These are phyloP conservation scores for Lordiphosa clarofinis DNA, from an alignment of 1,140 invertebrate genomes.

Conservation along the genomic window DNA sequence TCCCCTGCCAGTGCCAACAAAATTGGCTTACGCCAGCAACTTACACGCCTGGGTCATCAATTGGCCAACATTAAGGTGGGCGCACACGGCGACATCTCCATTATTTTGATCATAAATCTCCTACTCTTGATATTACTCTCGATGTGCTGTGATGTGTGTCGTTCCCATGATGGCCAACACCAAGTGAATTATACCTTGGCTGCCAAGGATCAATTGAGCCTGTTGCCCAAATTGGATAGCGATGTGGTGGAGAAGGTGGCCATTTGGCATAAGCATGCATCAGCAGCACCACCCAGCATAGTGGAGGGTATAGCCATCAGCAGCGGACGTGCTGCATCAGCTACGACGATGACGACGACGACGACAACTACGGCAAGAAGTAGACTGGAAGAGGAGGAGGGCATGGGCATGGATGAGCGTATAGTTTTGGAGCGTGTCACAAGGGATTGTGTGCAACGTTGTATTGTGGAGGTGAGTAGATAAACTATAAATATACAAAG, in stretches of 20 bases:
- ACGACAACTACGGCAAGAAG: not conserved
- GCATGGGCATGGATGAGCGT: constrained; percentile 38
- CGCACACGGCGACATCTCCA: constrained; percentile 45
- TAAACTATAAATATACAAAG: too few species aligned
- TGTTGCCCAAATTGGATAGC: constrained; percentile 55
- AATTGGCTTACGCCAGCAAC: constrained; percentile 34
- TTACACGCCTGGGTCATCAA: constrained; percentile 35
- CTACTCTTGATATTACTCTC: constrained; percentile 51
- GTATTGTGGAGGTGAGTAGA: constrained; percentile 64
- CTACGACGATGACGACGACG: not conserved
- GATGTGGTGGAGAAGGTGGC: constrained; percentile 66
- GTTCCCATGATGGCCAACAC: constrained; percentile 26
- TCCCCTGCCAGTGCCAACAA: not conserved
- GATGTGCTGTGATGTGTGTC: constrained; percentile 61
- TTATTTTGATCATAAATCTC: constrained; percentile 45
- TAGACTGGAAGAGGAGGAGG: not conserved
- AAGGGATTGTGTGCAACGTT: constrained; percentile 61
- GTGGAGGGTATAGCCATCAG: constrained; percentile 56
- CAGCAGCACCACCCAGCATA: constrained; percentile 47
- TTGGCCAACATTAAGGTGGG: constrained; percentile 15
- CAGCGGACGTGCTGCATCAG: constrained; percentile 7
- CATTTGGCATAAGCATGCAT: constrained; percentile 60
- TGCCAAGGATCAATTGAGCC: constrained; percentile 14
- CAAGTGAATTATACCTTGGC: constrained; percentile 14
- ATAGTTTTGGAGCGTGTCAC: constrained; percentile 51